Evolutionary conservation across 1,140 invertebrate species (phyloP), one percentile per base, ranked within the genome.

Genomic region (Pygmarrhopalites habei): DNA sequence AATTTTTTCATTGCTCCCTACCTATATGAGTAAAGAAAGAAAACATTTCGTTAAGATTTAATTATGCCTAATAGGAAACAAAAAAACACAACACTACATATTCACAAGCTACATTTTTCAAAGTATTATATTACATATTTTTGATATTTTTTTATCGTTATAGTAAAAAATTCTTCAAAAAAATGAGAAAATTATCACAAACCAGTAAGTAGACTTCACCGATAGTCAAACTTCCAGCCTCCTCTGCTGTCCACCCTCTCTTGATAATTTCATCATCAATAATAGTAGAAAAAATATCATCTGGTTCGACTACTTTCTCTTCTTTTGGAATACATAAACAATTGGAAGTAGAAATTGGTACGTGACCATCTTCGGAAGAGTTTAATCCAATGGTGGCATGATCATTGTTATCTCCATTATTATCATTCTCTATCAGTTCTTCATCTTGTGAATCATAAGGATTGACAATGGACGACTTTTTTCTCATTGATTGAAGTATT

Each of bases 121-220:
- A n/a, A n/a, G n/a, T n/a, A n/a, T n/a, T n/a, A n/a, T 28, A 17
- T 62, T 10, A 62, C 17, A 55, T 59, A 62, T 23, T 39, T 23
- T 51, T 29, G 17, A 30, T 51, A 30, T 46, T 5, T 47, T 28
- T n/a, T 35, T 53, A 56, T 49, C 32, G n/a, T 46, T 15, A 62
- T 47, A 55, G 46, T 25, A 41, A 55, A 56, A 52, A 53, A n/a
- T n/a, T n/a, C n/a, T n/a, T n/a, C n/a, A 52, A 64, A 67, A 44
- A 53, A 59, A 60, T n/a, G n/a, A n/a, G n/a, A n/a, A n/a, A n/a
- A n/a, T n/a, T n/a, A n/a, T n/a, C 53, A 51, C 70, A 74, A 74
- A 87, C 86, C 83, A 92, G 91, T 62, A 94, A 78, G 78, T 91
- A 93, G n/a, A 95, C 74, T 77, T 95, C 89, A 0, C 90, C 92